Percentiles rank a stretch among this genome's conserved stretches.
Conservation (phyloP, 2,113 vertebrate species). For the Hippocampus comes region DNA sequence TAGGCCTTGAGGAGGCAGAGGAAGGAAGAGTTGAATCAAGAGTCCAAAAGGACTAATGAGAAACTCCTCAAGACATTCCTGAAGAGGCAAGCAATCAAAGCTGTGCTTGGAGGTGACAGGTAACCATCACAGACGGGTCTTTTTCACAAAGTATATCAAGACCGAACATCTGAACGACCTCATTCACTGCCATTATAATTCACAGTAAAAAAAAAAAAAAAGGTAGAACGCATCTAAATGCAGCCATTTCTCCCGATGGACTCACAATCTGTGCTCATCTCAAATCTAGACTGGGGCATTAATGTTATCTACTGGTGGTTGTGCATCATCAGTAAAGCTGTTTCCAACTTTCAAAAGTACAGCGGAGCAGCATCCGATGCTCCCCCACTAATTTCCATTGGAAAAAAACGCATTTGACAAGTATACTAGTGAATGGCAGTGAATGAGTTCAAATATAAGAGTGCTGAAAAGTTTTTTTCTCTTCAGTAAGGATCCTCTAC, state of each 20-base stretch:
- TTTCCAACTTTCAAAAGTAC: too few species aligned
- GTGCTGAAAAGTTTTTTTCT: not conserved
- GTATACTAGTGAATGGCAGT: too few species aligned
- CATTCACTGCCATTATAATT: too few species aligned
- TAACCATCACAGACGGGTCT: slow-evolving; percentile 33
- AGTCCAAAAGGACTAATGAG: slow-evolving; percentile 86
- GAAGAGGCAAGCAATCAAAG: slow-evolving; percentile 90
- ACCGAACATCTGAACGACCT: not conserved
- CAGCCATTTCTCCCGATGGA: too few species aligned
- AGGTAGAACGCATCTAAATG: not conserved
- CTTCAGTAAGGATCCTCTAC: slow-evolving; percentile 76
- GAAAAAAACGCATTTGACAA: too few species aligned
- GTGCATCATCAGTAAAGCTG: too few species aligned
- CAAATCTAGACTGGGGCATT: too few species aligned
- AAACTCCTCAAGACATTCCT: slow-evolving; percentile 89
- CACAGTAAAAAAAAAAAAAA: too few species aligned
- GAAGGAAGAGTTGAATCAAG: slow-evolving; percentile 78
- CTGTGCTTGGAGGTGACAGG: slow-evolving; percentile 80
- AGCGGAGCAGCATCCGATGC: too few species aligned
- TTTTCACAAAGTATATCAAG: not conserved
- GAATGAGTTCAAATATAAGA: not conserved
- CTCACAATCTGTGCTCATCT: too few species aligned
- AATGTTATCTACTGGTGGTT: too few species aligned
- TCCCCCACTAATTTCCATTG: too few species aligned
- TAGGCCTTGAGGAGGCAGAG: slow-evolving; percentile 86